A percentile compares a stretch with the other conserved stretches of the same genome.
Evolutionary conservation across 1,140 invertebrate genomes (phyloP).

Genomic region (Nasonia longicornis): DNA sequence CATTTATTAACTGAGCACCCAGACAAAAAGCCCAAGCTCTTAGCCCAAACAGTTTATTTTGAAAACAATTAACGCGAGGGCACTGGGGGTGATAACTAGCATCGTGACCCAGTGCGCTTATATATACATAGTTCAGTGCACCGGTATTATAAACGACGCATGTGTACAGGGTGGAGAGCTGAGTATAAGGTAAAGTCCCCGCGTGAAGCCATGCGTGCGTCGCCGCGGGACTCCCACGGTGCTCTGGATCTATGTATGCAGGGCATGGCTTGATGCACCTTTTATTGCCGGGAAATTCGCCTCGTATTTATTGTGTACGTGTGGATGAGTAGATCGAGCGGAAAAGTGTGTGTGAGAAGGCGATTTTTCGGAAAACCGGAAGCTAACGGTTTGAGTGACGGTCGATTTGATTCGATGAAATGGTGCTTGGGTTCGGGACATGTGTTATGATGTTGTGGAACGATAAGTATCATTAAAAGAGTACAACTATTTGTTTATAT

Average conservation of each 20-base stretch:
- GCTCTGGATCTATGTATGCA: background rate
- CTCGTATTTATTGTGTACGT: constrained; percentile 44
- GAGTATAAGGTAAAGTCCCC: background rate
- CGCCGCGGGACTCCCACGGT: constrained; percentile 38
- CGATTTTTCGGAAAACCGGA: constrained; percentile 40
- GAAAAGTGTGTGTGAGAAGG: constrained; percentile 50
- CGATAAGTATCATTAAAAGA: too few species aligned
- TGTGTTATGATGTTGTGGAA: too few species aligned
- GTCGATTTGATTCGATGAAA: background rate
- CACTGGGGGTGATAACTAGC: background rate
- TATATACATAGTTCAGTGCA: background rate
- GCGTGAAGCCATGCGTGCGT: background rate
- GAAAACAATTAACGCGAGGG: background rate
- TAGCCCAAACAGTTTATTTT: background rate
- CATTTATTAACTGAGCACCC: background rate
- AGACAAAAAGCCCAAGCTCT: background rate
- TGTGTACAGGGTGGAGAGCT: background rate
- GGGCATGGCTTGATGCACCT: constrained; percentile 60
- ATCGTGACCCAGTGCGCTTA: background rate
- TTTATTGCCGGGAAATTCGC: constrained; percentile 60
- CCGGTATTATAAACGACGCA: background rate
- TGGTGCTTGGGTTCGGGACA: too few species aligned
- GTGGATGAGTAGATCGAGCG: constrained; percentile 61
- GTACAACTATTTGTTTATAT: too few species aligned
- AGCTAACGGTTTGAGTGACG: constrained; percentile 17